These are phyloP conservation scores for Chironex yamaguchii DNA, from an alignment of 30 jellyfish, hydroid and myxozoan genomes.

Conservation along the genomic window DNA sequence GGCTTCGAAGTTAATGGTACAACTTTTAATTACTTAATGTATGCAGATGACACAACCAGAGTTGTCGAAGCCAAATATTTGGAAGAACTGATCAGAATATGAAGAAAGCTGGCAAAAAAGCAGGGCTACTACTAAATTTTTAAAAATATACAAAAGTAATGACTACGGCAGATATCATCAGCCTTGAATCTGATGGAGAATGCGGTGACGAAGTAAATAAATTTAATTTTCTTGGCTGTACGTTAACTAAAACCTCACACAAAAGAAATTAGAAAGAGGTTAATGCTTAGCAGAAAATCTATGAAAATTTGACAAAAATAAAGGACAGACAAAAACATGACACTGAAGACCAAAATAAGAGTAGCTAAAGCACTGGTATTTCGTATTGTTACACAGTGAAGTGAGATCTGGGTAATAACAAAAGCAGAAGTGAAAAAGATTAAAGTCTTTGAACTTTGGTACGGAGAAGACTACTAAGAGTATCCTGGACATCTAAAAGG, in stretches of 20 bases:
- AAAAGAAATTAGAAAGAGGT: neutral
- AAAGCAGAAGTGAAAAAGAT: neutral
- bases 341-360: neutral
- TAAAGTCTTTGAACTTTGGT: neutral
- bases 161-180: neutral
- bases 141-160: neutral
- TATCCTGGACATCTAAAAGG: no score
- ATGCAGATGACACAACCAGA: slow-evolving; percentile 5
- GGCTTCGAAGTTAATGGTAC: neutral
- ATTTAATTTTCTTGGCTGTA: neutral
- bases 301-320: no score
- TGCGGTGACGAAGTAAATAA: neutral
- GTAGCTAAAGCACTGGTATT: neutral
- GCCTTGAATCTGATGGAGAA: neutral
- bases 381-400: neutral
- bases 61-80: neutral
- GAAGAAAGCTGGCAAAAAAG: neutral
- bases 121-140: neutral
- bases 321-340: neutral
- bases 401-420: neutral
- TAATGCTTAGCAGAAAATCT: neutral
- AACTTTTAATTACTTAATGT: neutral
- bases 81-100: neutral
- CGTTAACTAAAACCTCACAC: neutral
- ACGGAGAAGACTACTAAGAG: no score